phyloP scores from a whole-genome alignment of 2,113 vertebrate genomes.

The Bos indicus region DNA sequence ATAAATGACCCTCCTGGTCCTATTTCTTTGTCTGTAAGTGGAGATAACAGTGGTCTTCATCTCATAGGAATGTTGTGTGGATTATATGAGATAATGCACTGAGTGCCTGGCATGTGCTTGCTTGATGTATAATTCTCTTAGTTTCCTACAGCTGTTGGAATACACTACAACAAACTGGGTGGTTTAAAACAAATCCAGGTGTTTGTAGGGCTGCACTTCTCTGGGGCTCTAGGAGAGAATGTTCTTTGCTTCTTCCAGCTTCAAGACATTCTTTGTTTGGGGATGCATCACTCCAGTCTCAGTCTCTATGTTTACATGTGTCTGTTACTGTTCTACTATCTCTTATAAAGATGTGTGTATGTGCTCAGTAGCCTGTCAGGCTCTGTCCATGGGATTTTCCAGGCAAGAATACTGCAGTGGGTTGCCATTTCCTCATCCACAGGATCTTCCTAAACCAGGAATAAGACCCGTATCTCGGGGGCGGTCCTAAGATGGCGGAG shows the following conservation, averaged over 20 bases:
- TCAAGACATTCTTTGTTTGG: background rate
- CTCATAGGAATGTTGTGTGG: background rate
- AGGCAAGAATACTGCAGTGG: background rate
- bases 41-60: background rate
- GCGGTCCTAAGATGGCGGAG: too few species aligned
- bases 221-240: background rate
- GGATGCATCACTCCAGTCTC: background rate
- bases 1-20: background rate
- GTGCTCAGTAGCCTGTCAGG: background rate
- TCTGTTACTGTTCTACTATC: background rate
- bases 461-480: background rate
- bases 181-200: background rate
- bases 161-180: background rate
- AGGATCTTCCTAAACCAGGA: background rate
- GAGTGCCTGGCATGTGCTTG: background rate
- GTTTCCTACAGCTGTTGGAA: background rate
- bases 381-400: background rate
- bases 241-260: background rate
- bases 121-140: background rate
- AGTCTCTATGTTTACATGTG: background rate
- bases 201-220: background rate
- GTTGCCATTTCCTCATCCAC: background rate
- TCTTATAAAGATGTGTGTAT: background rate
- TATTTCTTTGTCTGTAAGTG: background rate
- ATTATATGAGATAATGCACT: background rate